phyloP scores from a whole-genome alignment of 2,797 vertebrate species.

The Gorsachius magnificus region DNA sequence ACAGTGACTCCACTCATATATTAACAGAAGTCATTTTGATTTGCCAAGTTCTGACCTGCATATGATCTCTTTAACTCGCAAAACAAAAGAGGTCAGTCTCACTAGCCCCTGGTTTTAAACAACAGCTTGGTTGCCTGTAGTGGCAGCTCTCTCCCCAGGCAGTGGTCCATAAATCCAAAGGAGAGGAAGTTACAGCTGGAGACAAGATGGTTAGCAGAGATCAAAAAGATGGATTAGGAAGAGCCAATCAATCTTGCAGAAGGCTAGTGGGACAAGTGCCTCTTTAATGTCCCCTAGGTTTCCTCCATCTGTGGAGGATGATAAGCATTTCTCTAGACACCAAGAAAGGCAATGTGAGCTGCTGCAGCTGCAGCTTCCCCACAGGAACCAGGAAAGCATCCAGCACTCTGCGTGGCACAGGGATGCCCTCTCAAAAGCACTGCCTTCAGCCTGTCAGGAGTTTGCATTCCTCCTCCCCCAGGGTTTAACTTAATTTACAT shows the following conservation, averaged over 20 bases:
- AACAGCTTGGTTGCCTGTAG: background rate
- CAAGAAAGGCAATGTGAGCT: background rate
- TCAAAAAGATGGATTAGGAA: slow-evolving; percentile 63
- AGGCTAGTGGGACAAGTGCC: slow-evolving; percentile 25
- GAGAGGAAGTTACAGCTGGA: slow-evolving; percentile 61
- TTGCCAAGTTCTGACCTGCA: background rate
- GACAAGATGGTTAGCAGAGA: slow-evolving; percentile 64
- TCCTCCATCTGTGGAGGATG: slow-evolving; percentile 39
- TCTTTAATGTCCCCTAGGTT: slow-evolving; percentile 2
- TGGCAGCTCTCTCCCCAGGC: slow-evolving; percentile 28
- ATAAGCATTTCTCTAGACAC: slow-evolving; percentile 18
- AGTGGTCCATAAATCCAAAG: slow-evolving; percentile 40
- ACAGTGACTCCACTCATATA: background rate
- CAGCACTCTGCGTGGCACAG: background rate
- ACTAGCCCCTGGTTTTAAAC: background rate
- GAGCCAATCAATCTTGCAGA: slow-evolving; percentile 55
- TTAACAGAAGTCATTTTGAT: background rate
- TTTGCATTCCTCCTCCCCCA: background rate
- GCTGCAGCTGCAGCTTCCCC: slow-evolving; percentile 1
- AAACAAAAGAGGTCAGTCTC: background rate
- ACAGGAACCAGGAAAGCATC: background rate
- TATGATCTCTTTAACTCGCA: background rate
- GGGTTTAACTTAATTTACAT: background rate
- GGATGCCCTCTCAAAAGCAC: background rate
- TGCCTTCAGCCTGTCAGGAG: background rate